Base-by-base conservation (phyloP, 2,797 vertebrate species). In the Peromyscus nudipes region DNA sequence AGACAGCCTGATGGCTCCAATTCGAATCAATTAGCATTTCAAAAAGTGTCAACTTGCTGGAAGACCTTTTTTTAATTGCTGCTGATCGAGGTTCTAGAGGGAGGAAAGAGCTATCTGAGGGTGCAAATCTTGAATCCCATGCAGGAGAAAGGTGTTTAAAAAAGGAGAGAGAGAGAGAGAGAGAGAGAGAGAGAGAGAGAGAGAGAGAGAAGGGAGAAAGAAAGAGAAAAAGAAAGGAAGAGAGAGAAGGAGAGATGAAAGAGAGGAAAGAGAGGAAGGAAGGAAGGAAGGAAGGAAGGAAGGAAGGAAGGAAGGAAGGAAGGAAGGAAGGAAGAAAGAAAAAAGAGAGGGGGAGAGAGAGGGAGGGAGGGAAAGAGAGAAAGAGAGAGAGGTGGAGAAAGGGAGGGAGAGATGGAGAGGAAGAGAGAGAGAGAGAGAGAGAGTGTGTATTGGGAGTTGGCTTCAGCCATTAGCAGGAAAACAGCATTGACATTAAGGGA, bases 21-120 rank as follows among this genome's bases (percentile, higher is more conserved):
- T 93, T 92, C 89, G 97, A 94, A 98, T 96, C 97, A 96, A 97
- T 97, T 97, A 98, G 97, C 97, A 98, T 98, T 98, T 98, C 95
- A 97, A 97, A 96, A 97, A 92, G 95, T 98, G 97, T 97, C 97
- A 97, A 95, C 91, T 80, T 95, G 95, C 96, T 96, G 43, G 75
- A 89, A 97, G 95, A 94, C 96, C 95, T 97, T 96, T 94, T 96
- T 96, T 97, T 97, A 98, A 98, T 98, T 97, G 94, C 95, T 96
- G 91, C 92, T 97, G 97, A 97, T 95, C 46, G 86, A 97, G 94
- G 86, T 92, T 98, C 92, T 60, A 84, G 49, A 57, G 89, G 79
- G 90, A 96, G 93, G 75, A 23, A 83, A 62, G 92, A 96, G 82
- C 69, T 96, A 71, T 94, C 81, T 31, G 73, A 37, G 81, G 81